Evolutionary conservation across 2,113 vertebrate genomes (phyloP).

Genomic region (Eudyptes chrysolophus): DNA sequence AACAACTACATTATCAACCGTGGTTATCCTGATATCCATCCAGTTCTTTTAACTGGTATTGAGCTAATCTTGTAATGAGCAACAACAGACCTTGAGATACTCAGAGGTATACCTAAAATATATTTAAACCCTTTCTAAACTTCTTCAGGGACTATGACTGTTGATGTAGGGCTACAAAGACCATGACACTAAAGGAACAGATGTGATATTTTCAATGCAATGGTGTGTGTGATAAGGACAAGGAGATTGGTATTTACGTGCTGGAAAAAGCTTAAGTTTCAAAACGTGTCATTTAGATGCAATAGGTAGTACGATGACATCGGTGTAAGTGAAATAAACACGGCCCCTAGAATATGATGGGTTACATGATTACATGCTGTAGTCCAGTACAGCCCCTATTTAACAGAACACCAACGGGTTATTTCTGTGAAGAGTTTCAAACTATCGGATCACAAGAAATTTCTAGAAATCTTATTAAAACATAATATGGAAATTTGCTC

Average conservation of each 20-base stretch:
- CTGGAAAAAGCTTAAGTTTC: background rate
- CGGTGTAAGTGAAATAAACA: background rate
- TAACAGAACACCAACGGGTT: background rate
- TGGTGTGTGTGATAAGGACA: background rate
- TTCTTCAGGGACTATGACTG: background rate
- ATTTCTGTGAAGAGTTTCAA: background rate
- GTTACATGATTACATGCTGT: background rate
- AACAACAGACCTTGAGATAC: background rate
- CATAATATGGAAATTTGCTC: background rate
- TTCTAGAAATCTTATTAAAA: background rate
- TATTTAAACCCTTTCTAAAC: background rate
- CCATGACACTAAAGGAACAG: background rate
- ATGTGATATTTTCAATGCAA: background rate
- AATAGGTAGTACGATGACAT: background rate
- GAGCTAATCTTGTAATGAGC: background rate
- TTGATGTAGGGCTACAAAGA: background rate
- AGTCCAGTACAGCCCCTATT: background rate
- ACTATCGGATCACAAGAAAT: background rate
- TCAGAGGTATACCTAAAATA: background rate
- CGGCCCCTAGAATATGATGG: background rate
- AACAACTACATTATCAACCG: rapidly evolving
- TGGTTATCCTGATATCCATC: background rate
- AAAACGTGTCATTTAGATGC: background rate
- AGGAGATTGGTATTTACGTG: background rate
- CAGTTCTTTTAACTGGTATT: background rate